A percentile compares a stretch with the other conserved stretches of the same genome.
Evolutionary conservation across 2,797 vertebrate genomes (phyloP).

Genomic region (Microchirus variegatus): DNA sequence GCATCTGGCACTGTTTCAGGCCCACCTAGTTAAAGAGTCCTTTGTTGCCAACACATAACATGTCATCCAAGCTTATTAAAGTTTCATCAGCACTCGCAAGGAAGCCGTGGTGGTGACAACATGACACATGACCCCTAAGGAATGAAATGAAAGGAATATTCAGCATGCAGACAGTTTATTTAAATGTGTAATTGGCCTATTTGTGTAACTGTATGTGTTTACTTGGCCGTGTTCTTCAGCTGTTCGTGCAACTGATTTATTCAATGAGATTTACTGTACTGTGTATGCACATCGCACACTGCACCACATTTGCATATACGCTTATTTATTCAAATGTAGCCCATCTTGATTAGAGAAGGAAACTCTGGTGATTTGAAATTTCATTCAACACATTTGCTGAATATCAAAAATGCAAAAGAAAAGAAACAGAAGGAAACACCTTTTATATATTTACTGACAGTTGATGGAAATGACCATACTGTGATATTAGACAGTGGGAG

Average conservation of each 20-base stretch:
- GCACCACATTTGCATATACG: constrained; percentile 47
- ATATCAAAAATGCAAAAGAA: too few relatives aligned
- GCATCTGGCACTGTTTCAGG: constrained; percentile 65
- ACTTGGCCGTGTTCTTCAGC: neutral
- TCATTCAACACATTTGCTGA: neutral
- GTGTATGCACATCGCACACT: constrained; percentile 41
- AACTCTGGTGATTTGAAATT: neutral
- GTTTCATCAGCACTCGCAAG: constrained; percentile 63
- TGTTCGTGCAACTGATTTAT: constrained; percentile 47
- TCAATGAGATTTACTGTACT: constrained; percentile 21
- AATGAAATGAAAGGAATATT: constrained; percentile 46
- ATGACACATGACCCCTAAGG: constrained; percentile 45
- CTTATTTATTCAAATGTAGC: constrained; percentile 39
- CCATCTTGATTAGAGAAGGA: constrained; percentile 12
- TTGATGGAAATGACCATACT: too few relatives aligned
- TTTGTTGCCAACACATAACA: constrained; percentile 43
- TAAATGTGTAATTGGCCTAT: constrained; percentile 44
- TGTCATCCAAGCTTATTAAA: constrained; percentile 66
- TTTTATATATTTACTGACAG: too few relatives aligned
- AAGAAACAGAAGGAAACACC: too few relatives aligned
- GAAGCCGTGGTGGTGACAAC: constrained; percentile 47
- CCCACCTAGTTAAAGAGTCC: constrained; percentile 61
- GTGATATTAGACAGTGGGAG: too few relatives aligned
- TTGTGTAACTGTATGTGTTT: constrained; percentile 33
- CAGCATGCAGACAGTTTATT: constrained; percentile 38